phyloP scores from a whole-genome alignment of 2,888 invertebrate genomes.

The Ormyrus pomaceus region DNA sequence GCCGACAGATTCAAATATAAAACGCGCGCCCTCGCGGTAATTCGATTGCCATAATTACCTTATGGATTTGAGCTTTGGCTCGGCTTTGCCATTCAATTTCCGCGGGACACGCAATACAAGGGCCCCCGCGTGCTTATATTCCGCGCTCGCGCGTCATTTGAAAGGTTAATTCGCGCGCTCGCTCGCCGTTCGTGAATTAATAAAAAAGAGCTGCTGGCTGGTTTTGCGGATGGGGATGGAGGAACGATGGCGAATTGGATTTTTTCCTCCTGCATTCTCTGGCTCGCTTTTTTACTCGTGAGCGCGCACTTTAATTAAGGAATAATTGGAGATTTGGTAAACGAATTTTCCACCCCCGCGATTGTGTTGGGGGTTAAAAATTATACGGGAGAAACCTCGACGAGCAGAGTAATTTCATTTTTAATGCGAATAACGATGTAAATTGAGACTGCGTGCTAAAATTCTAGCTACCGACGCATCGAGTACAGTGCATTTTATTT shows the following conservation, averaged over 20 bases:
- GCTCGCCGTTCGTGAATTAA: not conserved
- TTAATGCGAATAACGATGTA: slow-evolving; percentile 11
- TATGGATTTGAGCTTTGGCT: slow-evolving; percentile 18
- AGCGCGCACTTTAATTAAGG: slow-evolving; percentile 24
- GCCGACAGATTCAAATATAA: not conserved
- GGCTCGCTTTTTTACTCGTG: not conserved
- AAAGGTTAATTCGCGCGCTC: slow-evolving; percentile 29
- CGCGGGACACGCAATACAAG: slow-evolving; percentile 7
- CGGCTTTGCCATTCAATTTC: slow-evolving; percentile 30
- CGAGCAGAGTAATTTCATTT: slow-evolving; percentile 21
- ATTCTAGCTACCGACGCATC: not conserved
- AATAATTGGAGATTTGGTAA: slow-evolving; percentile 41
- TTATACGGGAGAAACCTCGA: not conserved
- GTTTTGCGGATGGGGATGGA: not conserved
- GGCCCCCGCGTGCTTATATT: not conserved
- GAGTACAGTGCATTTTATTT: too few species aligned
- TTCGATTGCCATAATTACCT: slow-evolving; percentile 43
- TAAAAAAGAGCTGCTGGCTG: not conserved
- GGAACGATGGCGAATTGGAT: slow-evolving; percentile 18
- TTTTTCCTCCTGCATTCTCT: not conserved
- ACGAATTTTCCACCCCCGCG: slow-evolving; percentile 5
- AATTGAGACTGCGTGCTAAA: not conserved
- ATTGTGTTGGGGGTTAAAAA: slow-evolving; percentile 3
- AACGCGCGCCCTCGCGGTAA: not conserved
- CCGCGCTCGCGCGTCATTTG: slow-evolving; percentile 13